Conservation (phyloP, 2,888 invertebrate genomes). For the Ochlodes sylvanus region DNA sequence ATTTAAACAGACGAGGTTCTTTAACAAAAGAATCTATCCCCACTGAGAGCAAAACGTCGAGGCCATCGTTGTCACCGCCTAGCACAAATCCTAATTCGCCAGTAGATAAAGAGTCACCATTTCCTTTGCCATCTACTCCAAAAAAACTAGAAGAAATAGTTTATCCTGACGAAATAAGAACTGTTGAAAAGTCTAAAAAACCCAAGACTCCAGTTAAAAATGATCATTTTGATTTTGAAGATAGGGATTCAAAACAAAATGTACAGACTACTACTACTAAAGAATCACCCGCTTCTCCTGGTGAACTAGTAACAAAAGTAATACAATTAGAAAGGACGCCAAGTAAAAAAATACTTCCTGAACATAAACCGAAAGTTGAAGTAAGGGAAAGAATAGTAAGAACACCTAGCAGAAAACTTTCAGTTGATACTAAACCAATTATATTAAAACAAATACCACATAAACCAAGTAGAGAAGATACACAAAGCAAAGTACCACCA, state of each 20-base stretch:
- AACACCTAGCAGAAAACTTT: conserved; percentile 73
- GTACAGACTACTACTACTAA: conserved; percentile 52
- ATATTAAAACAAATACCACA: conserved; percentile 55
- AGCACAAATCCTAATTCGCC: conserved; percentile 63
- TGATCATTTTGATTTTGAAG: conserved; percentile 67
- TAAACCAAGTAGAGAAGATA: conserved; percentile 62
- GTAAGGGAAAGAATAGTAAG: conserved; percentile 74
- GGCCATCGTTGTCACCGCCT: conserved; percentile 62
- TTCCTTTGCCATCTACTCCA: conserved; percentile 64
- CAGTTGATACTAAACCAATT: conserved; percentile 62
- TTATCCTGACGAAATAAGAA: conserved; percentile 65
- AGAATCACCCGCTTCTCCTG: conserved; percentile 56
- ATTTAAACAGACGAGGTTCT: conserved; percentile 63
- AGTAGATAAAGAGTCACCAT: conserved; percentile 64
- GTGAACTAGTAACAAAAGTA: conserved; percentile 76
- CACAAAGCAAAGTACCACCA: conserved; percentile 68
- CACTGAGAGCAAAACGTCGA: conserved; percentile 46
- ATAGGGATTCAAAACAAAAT: conserved; percentile 55
- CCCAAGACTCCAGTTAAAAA: conserved; percentile 60
- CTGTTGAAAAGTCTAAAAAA: conserved; percentile 51
- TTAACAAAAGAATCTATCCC: conserved; percentile 62
- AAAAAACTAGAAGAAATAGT: conserved; percentile 70
- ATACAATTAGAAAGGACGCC: conserved; percentile 78
- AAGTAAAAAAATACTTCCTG: conserved; percentile 67
- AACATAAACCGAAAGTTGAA: conserved; percentile 73